Evolutionary conservation across 2,113 vertebrate species (phyloP), one percentile per base, ranked within the genome.

Genomic region (Labeo catla): DNA sequence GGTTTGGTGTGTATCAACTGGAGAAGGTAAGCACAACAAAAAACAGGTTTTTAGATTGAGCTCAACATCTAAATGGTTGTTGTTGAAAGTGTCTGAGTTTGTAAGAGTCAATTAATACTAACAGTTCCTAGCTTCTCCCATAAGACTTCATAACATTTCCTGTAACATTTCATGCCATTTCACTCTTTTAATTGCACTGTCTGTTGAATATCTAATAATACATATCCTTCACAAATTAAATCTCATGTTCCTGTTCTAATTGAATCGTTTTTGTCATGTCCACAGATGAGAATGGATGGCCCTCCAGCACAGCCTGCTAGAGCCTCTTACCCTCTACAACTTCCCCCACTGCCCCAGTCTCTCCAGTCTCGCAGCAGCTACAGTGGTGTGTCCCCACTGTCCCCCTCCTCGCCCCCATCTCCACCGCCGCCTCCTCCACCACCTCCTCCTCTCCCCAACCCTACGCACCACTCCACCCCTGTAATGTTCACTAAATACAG

Each of bases 401-500:
- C 96, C 0, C 95, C 96, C 0, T 94, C 95, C 0, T 95, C 96
- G 0, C 94, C 95, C 0, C 95, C 96, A 0, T 94, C 94, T 0
- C 95, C 96, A 0, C 94, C 94, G 0, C 93, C 94, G 0, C 95
- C 95, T 0, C 95, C 95, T 0, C 96, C 94, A 0, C 93, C 93
- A 0, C 93, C 93, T 0, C 94, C 94, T 0, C 91, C 93, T 0
- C 86, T 93, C 0, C 92, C 90, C 0, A 93, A 88, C 0, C 90
- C 95, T 0, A 91, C 94, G 91, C 89, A 94, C 88, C 93, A 95
- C 91, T 76, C 93, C 0, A 83, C 93, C 0, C 90, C 95, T 16
- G 81, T 95, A 1, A 88, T 95, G 47, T 97, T 96, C 4, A 92
- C 96, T 54, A 98, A 97, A 88, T 97, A 97, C 93, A 97, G 97